phyloP scores from a whole-genome alignment of 1,140 invertebrate genomes.

The Linepithema humile region DNA sequence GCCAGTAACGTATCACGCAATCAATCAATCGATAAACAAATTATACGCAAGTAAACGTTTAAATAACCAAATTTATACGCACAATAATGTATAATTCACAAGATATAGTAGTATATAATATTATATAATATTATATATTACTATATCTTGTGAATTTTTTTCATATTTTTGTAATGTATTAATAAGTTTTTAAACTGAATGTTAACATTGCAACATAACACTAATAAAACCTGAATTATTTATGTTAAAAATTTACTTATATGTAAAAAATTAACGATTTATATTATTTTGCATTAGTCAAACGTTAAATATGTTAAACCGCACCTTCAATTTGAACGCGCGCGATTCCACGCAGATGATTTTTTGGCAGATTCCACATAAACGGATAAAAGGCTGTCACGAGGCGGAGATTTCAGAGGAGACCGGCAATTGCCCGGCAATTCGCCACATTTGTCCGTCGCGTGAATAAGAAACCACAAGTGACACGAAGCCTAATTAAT shows the following conservation, averaged over 20 bases:
- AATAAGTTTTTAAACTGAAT: too few relatives aligned
- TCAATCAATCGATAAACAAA: neutral
- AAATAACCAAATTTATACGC: neutral
- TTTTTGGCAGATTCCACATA: neutral
- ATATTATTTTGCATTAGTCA: neutral
- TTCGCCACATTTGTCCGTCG: neutral
- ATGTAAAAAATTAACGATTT: too few relatives aligned
- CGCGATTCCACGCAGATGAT: neutral
- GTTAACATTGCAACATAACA: too few relatives aligned
- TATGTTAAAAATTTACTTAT: too few relatives aligned
- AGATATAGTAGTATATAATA: too few relatives aligned
- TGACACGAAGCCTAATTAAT: conserved; percentile 45
- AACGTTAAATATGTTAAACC: neutral
- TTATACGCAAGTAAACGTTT: neutral
- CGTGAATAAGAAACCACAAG: conserved; percentile 37
- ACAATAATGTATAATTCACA: neutral
- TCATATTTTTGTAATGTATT: too few relatives aligned
- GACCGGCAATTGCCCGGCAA: neutral
- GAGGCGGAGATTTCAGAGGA: neutral
- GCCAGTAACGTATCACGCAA: neutral
- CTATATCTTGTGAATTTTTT: too few relatives aligned
- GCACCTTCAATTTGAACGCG: neutral
- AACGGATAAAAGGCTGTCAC: conserved; percentile 12
- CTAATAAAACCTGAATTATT: too few relatives aligned
- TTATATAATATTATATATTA: too few relatives aligned